These are phyloP conservation scores for Spilogale gracilis DNA, from an alignment of 2,113 vertebrate genomes.

Conservation along the genomic window DNA sequence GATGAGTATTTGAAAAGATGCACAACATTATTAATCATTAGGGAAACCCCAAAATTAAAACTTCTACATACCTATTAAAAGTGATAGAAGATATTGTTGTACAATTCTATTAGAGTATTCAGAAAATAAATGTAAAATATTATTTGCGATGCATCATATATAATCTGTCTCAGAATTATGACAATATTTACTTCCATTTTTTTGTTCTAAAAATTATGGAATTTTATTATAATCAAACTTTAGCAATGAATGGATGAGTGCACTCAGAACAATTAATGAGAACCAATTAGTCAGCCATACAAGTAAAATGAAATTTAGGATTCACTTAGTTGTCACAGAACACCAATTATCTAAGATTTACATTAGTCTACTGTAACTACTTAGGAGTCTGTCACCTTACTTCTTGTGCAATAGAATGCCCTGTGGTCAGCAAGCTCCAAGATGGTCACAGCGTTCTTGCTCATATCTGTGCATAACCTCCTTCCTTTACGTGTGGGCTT, in stretches of 20 bases:
- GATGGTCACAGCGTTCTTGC: background rate
- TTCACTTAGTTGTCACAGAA: background rate
- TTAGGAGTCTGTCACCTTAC: background rate
- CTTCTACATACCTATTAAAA: background rate
- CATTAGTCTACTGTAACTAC: background rate
- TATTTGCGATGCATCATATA: background rate
- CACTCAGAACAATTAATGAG: background rate
- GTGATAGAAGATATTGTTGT: background rate
- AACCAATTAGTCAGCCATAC: background rate
- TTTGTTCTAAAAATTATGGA: background rate
- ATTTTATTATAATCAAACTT: background rate
- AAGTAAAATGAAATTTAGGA: background rate
- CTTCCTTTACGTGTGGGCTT: background rate
- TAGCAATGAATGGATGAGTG: background rate
- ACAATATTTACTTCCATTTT: background rate
- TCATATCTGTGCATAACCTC: background rate
- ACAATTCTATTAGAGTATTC: background rate
- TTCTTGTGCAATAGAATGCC: background rate
- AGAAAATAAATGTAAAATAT: background rate
- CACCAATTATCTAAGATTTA: background rate
- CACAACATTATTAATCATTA: background rate
- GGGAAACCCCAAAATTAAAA: background rate
- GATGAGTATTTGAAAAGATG: background rate
- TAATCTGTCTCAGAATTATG: background rate
- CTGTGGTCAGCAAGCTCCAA: background rate